Conservation (phyloP, 2,888 invertebrate genomes). For the Diaphora mendica region DNA sequence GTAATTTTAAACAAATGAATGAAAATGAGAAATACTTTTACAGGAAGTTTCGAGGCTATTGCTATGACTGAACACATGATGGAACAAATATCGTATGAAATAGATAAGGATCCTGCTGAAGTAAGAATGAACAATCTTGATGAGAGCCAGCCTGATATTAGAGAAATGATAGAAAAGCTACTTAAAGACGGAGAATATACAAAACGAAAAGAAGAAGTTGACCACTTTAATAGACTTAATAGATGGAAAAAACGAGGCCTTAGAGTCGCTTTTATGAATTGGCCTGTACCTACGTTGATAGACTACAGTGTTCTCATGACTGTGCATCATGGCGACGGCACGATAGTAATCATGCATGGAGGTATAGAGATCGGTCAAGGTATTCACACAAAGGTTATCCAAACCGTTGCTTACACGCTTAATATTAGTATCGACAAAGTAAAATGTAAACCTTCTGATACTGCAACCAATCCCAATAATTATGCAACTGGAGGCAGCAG, state of each 20-base stretch:
- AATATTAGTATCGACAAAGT: slow-evolving; percentile 89
- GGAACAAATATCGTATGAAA: slow-evolving; percentile 86
- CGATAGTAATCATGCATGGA: slow-evolving; percentile 90
- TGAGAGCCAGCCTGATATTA: slow-evolving; percentile 55
- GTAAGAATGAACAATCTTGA: slow-evolving; percentile 85
- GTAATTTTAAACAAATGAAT: not conserved
- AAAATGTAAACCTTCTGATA: slow-evolving; percentile 88
- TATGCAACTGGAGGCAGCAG: slow-evolving; percentile 88
- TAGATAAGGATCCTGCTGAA: slow-evolving; percentile 84
- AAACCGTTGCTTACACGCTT: slow-evolving; percentile 88
- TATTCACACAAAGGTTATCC: slow-evolving; percentile 89
- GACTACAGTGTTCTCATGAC: slow-evolving; percentile 84
- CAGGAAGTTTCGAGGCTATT: slow-evolving; percentile 84
- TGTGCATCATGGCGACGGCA: slow-evolving; percentile 90
- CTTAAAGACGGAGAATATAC: slow-evolving; percentile 70
- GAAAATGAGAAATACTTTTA: slow-evolving; percentile 2
- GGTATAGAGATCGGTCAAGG: slow-evolving; percentile 94
- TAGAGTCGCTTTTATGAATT: slow-evolving; percentile 21
- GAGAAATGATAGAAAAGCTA: slow-evolving; percentile 82
- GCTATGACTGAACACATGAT: slow-evolving; percentile 87
- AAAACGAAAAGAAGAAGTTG: slow-evolving; percentile 78
- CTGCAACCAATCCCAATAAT: slow-evolving; percentile 88
- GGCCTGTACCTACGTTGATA: slow-evolving; percentile 1
- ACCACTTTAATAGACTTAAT: slow-evolving; percentile 88
- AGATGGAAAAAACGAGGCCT: slow-evolving; percentile 92